Evolutionary conservation across 1,140 invertebrate genomes (phyloP).

Genomic region (Onthophagus taurus): DNA sequence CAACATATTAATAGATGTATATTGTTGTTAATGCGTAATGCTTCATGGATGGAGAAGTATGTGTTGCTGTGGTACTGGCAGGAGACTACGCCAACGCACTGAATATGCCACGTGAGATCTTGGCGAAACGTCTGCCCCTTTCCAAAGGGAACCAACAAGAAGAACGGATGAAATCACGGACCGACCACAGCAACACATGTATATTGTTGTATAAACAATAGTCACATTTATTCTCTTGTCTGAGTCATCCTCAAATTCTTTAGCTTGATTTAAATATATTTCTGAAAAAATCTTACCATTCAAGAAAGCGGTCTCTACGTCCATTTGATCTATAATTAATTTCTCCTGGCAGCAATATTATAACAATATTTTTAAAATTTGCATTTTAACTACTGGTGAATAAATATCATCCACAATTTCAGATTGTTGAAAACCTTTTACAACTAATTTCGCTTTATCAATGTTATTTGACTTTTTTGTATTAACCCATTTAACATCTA

Average conservation of each 20-base stretch:
- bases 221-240: no score
- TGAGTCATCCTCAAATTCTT: constrained; percentile 13
- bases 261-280: constrained; percentile 35
- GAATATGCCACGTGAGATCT: no score
- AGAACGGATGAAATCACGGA: no score
- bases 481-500: constrained; percentile 30
- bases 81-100: no score
- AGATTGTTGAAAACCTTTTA: constrained; percentile 34
- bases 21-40: no score
- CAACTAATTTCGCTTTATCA: constrained; percentile 38
- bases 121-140: no score
- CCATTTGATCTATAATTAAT: constrained; percentile 16
- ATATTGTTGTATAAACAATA: no score
- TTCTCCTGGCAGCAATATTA: constrained; percentile 8
- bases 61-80: no score
- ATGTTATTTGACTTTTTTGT: constrained; percentile 26
- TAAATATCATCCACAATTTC: constrained; percentile 10
- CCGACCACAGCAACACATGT: no score
- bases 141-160: no score
- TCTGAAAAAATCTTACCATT: constrained; percentile 34
- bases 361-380: constrained; percentile 14
- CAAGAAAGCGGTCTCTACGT: constrained; percentile 39
- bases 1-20: no score
- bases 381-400: constrained; percentile 11
- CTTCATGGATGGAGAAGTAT: no score